Evolutionary conservation across 2,113 vertebrate genomes (phyloP), one percentile per base, ranked within the genome.

Genomic region (Todiramphus chloris): DNA sequence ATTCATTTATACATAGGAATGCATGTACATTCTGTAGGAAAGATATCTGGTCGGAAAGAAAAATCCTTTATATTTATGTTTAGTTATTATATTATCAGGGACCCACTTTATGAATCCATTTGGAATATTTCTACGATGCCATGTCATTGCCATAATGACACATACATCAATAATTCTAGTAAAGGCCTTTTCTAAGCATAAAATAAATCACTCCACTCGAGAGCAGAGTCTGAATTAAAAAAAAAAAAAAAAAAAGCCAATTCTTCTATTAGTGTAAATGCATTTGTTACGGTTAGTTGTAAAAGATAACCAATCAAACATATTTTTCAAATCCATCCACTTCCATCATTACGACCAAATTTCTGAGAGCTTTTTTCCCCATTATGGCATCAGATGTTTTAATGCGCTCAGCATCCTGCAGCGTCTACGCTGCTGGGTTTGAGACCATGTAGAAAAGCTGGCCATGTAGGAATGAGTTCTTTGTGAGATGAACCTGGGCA

Each of bases 211-310:
- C 11, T 74, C 30, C 13, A 4, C 31, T 79, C 39, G 48, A 51
- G 39, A 67, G 35, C 13, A 46, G 25, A 23, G 18, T 31, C 53
- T 87, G 76, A 78, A 79, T 86, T 90, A 46, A 68, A 66, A 19
- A 18, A 69, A 59, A 25, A 18, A n/a, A n/a, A n/a, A n/a, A 69
- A 59, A 25, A 18, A 69, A 64, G 33, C 48, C 0, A 75, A 17
- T 41, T 56, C 1, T 87, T 77, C 60, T 83, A 89, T 86, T 44
- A 84, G 18, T 44, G 16, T 64, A 87, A 93, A 90, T 1, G 6
- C 43, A 50, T 83, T 95, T 88, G 59, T 93, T 92, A 86, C 41
- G 78, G 50, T 69, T 88, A 63, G 60, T 75, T 94, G 33, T 90
- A 90, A 90, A 90, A 92, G 39, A 58, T 86, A 78, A 72, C 76